phyloP scores from a whole-genome alignment of 2,797 vertebrate genomes.

The Acanthis flammea region DNA sequence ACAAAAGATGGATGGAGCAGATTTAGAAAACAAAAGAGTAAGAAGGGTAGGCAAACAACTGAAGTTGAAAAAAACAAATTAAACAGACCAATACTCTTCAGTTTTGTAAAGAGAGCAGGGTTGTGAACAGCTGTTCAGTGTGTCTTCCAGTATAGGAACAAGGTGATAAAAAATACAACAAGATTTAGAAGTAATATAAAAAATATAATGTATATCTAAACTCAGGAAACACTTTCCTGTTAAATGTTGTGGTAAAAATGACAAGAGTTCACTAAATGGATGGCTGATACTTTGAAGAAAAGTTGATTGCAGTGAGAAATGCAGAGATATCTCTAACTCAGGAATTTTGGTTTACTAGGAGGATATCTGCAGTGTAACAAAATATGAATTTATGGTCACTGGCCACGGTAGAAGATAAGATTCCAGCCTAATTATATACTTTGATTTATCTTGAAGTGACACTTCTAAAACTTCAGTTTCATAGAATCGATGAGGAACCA shows the following conservation, averaged over 20 bases:
- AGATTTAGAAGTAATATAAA: not conserved
- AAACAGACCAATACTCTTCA: not conserved
- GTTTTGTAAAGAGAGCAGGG: not conserved
- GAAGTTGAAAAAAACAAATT: not conserved
- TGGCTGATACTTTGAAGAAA: not conserved
- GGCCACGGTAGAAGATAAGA: not conserved
- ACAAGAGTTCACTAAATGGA: not conserved
- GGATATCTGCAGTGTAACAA: not conserved
- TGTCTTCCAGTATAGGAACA: not conserved
- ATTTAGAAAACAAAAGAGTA: not conserved
- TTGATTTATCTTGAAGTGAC: not conserved
- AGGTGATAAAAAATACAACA: not conserved
- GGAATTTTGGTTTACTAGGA: not conserved
- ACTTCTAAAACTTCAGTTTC: not conserved
- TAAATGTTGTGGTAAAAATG: not conserved
- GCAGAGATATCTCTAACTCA: not conserved
- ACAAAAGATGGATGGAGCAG: not conserved
- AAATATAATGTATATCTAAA: not conserved
- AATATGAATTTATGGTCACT: not conserved
- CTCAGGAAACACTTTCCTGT: not conserved
- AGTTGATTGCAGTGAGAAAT: not conserved
- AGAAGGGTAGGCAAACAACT: not conserved
- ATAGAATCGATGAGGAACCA: not conserved
- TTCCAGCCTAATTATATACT: not conserved
- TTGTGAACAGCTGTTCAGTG: not conserved